Evolutionary conservation across 2,113 vertebrate genomes (phyloP).

Genomic region (Neolamprologus longior): DNA sequence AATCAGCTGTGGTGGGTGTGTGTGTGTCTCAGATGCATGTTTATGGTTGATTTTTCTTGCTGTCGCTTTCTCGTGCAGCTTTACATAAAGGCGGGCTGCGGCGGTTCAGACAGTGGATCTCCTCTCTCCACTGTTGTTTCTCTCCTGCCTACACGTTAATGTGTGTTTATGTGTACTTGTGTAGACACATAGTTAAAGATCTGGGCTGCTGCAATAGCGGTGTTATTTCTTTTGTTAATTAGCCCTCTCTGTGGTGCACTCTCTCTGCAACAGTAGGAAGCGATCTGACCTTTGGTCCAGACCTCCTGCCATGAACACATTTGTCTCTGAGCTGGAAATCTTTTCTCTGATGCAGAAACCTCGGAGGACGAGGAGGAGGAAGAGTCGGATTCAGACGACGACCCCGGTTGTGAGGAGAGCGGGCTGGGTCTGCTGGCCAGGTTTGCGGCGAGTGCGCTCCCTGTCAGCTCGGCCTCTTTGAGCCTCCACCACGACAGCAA

Average conservation of each 20-base stretch:
- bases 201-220: neutral
- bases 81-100: neutral
- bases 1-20: neutral
- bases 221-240: neutral
- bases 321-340: neutral
- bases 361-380: conserved; percentile 75
- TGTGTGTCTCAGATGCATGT: conserved; percentile 16
- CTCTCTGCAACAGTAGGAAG: neutral
- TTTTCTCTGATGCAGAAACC: conserved; percentile 75
- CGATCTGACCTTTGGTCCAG: conserved; percentile 9
- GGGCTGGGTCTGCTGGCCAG: conserved; percentile 89
- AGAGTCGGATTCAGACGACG: conserved; percentile 67
- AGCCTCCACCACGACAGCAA: conserved; percentile 84
- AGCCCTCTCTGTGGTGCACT: neutral
- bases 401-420: conserved; percentile 79
- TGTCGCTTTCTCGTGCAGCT: conserved; percentile 7
- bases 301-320: neutral
- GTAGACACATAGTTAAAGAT: neutral
- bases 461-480: conserved; percentile 73
- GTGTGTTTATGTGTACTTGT: neutral
- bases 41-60: neutral
- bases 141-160: neutral
- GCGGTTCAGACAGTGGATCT: conserved; percentile 1
- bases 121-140: neutral
- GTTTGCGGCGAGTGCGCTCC: conserved; percentile 87